Evolutionary conservation across 2,113 vertebrate genomes (phyloP).

Genomic region (mouse (Mus musculus)): DNA sequence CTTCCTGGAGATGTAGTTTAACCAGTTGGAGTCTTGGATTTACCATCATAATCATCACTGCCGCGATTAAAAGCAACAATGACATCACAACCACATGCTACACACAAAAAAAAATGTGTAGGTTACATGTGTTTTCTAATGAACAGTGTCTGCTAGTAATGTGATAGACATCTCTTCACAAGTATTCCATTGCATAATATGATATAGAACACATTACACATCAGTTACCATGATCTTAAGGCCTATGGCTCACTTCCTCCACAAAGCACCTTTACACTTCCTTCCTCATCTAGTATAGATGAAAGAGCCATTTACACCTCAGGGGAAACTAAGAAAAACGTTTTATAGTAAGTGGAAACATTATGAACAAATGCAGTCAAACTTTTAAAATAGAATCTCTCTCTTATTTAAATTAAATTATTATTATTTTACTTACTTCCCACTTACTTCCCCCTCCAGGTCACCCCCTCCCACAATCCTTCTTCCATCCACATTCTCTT

Average conservation of each 20-base stretch:
- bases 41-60: background rate
- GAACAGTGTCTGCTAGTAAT: background rate
- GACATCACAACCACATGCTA: background rate
- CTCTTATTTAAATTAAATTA: no score
- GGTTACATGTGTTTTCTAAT: background rate
- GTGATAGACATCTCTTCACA: background rate
- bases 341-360: background rate
- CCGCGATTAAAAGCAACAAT: background rate
- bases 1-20: background rate
- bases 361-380: background rate
- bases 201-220: background rate
- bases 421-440: no score
- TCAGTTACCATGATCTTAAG: constrained; percentile 31
- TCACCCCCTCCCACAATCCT: no score
- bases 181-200: background rate
- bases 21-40: background rate
- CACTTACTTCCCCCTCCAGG: no score
- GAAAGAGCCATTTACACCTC: background rate
- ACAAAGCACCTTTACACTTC: background rate
- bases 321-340: background rate
- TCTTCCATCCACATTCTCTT: no score
- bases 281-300: background rate
- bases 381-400: background rate
- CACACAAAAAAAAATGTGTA: background rate
- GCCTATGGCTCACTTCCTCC: background rate